phyloP scores from a whole-genome alignment of 1,140 invertebrate species.

The Heliconius himera region DNA sequence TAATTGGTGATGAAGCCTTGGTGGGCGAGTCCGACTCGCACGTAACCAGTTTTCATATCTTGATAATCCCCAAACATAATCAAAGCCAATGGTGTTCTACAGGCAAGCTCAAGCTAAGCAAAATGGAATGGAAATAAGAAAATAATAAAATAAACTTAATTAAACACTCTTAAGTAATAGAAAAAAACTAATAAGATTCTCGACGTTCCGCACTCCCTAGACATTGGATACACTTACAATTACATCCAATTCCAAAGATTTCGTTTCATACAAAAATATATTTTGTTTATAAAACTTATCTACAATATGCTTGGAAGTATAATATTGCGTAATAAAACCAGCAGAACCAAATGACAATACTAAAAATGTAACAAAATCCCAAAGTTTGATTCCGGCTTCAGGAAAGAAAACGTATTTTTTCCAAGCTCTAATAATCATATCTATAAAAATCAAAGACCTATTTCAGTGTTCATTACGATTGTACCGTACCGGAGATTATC shows the following conservation, averaged over 20 bases:
- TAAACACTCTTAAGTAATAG: background rate
- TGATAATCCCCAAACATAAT: background rate
- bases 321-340: too few species aligned
- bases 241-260: background rate
- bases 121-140: background rate
- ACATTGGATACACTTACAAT: background rate
- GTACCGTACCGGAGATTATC: slow-evolving; percentile 6
- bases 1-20: too few species aligned
- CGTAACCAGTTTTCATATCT: too few species aligned
- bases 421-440: slow-evolving; percentile 13
- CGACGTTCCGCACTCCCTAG: background rate
- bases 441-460: slow-evolving; percentile 22
- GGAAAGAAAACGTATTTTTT: background rate
- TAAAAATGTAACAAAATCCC: background rate
- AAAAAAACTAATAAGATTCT: background rate
- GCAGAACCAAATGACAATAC: background rate
- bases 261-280: background rate
- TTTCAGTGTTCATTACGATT: slow-evolving; percentile 2
- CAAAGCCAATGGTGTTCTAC: background rate
- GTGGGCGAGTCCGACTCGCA: too few species aligned
- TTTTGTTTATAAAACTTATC: background rate
- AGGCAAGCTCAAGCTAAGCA: background rate
- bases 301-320: too few species aligned
- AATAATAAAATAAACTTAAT: background rate
- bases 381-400: background rate